A percentile compares a stretch with the other conserved stretches of the same genome.
These are phyloP conservation scores for Xenentodon cancila DNA, from an alignment of 2,797 vertebrate genomes.

Conservation along the genomic window DNA sequence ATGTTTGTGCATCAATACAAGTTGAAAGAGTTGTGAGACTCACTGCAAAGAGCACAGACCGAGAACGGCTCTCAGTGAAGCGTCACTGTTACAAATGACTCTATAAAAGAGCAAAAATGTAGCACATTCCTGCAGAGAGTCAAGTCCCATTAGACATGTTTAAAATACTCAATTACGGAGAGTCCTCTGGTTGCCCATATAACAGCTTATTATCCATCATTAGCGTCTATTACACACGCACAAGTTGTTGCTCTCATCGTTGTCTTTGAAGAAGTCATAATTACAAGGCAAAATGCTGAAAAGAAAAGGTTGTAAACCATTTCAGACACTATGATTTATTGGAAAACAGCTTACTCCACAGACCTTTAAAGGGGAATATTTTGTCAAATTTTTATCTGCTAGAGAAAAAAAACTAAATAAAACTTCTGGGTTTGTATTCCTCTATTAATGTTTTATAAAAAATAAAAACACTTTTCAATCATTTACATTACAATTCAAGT, in stretches of 20 bases:
- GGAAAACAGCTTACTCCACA: slow-evolving; percentile 66
- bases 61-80: slow-evolving; percentile 29
- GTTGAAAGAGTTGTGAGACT: slow-evolving; percentile 25
- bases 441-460: neutral
- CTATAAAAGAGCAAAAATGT: slow-evolving; percentile 42
- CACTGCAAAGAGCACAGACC: slow-evolving; percentile 10
- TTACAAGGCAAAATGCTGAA: slow-evolving; percentile 61
- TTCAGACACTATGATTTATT: slow-evolving; percentile 65
- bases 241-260: slow-evolving; percentile 63
- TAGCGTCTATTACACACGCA: slow-evolving; percentile 62
- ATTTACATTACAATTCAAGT: neutral
- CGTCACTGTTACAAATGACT: slow-evolving; percentile 35
- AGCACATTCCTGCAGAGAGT: slow-evolving; percentile 34
- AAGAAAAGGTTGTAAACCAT: slow-evolving; percentile 57
- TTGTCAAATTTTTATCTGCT: neutral
- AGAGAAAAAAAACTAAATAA: neutral
- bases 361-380: slow-evolving; percentile 14
- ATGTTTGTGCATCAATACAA: slow-evolving; percentile 12
- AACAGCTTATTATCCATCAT: slow-evolving; percentile 69
- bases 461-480: neutral
- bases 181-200: slow-evolving; percentile 26
- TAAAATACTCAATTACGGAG: slow-evolving; percentile 38
- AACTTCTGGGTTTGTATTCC: neutral
- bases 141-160: slow-evolving; percentile 40
- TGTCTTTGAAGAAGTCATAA: slow-evolving; percentile 68